Base-by-base conservation (phyloP, 2,888 invertebrate genomes). In the Trichopoda pennipes region DNA sequence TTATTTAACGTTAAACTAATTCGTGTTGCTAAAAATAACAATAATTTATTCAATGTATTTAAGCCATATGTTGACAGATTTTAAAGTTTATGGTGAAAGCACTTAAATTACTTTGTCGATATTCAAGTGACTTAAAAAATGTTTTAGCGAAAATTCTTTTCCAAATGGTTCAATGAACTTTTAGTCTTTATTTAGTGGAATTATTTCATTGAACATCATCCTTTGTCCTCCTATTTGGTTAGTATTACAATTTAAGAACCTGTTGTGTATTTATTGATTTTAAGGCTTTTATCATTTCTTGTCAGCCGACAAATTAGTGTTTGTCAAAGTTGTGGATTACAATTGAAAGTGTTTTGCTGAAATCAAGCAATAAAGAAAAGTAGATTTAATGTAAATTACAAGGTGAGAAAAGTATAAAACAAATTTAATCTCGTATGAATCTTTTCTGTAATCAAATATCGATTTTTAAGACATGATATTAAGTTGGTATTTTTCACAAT, bases 31-130 rank as follows among this genome's bases (percentile, higher is more conserved):
- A 4, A 19, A 49, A 49, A 49, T 9, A 17, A 49, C 47, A 49
- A 2, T 2, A n/a, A n/a, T 35, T 21, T 12, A 4, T 64, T 49
- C 14, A 19, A 51, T 16, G 19, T 14, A 68, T 55, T 10, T 42
- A 9, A 32, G 16, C 19, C 56, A 17, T 32, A 56, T 44, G 44
- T 16, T 69, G 44, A 10, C 38, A 69, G 1, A 47, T 70, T 69
- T 19, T 35, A 32, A 58, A 70, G 49, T 28, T 55, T 8, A 32
- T 14, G 32, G 3, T 42, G 19, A 56, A 32, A 28, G 44, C 32
- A n/a, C 69, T 9, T 56, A 44, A n/a, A 16, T 10, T 32, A 19
- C 19, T 19, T 69, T 55, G n/a, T 9, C 68, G 28, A 42, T 42
- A 55, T 23, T n/a, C 7, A 6, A 17, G 10, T 16, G 10, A 16